A percentile compares a stretch with the other conserved stretches of the same genome.
These are phyloP conservation scores for Chelonoidis abingdonii DNA, from an alignment of 2,113 vertebrate species.

Conservation along the genomic window DNA sequence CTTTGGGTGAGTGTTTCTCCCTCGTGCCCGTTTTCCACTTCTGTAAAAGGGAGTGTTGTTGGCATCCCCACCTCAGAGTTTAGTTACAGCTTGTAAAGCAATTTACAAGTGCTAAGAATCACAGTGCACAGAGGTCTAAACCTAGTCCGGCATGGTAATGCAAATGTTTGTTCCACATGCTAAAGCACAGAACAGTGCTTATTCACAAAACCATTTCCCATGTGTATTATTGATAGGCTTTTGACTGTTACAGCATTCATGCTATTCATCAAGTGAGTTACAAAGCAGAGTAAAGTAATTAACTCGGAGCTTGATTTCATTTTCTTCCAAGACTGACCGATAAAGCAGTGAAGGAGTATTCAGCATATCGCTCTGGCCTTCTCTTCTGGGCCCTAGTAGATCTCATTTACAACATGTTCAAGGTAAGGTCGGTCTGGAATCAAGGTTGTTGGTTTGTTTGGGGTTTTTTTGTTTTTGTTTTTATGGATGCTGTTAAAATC, in stretches of 20 bases:
- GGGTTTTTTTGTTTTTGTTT: not conserved
- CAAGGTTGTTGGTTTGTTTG: not conserved
- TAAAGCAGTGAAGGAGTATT: conserved; percentile 92
- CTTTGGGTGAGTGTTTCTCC: not conserved
- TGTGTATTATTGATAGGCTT: not conserved
- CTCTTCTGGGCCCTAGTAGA: conserved; percentile 99
- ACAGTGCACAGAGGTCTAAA: fast-evolving
- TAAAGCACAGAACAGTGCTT: not conserved
- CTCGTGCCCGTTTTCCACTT: not conserved
- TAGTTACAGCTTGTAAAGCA: not conserved
- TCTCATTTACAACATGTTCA: conserved; percentile 97
- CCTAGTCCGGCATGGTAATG: not conserved
- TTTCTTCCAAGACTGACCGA: conserved; percentile 87
- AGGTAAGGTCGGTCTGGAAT: conserved; percentile 79
- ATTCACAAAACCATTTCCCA: fast-evolving
- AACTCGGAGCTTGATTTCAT: not conserved
- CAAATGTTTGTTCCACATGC: fast-evolving
- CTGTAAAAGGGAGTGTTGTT: not conserved
- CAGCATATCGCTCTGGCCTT: conserved; percentile 93
- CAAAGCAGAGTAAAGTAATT: not conserved
- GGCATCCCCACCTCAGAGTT: not conserved
- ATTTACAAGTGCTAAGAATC: not conserved
- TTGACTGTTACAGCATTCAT: fast-evolving
- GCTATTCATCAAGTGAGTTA: not conserved
- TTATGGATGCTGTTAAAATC: fast-evolving